These are phyloP conservation scores for Nemotelus pantherinus DNA, from an alignment of 2,888 invertebrate genomes.

Conservation along the genomic window DNA sequence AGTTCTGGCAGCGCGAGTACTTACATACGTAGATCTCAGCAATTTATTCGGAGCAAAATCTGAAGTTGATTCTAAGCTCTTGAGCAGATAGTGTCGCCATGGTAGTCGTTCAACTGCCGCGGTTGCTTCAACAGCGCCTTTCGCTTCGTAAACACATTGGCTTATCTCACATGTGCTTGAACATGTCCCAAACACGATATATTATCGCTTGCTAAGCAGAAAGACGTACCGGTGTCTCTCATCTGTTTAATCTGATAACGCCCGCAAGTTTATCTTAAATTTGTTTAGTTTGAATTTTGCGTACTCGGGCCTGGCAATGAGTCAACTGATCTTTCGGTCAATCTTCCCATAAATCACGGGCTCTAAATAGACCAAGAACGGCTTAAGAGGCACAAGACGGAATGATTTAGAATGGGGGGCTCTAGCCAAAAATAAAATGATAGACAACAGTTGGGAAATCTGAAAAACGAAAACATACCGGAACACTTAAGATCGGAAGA, in stretches of 20 bases:
- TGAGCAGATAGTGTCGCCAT: background rate
- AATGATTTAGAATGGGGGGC: conserved; percentile 6
- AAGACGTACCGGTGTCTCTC: conserved; percentile 6
- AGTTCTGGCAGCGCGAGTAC: background rate
- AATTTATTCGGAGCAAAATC: background rate
- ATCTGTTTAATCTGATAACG: background rate
- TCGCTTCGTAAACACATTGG: background rate
- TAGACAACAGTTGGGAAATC: conserved; percentile 17
- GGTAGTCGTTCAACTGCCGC: conserved; percentile 30
- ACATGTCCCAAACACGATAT: background rate
- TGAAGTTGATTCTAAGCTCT: conserved; percentile 17
- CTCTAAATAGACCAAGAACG: conserved; percentile 10
- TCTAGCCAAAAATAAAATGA: conserved; percentile 8
- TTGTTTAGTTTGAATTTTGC: conserved; percentile 18
- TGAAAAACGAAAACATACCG: background rate
- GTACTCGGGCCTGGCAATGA: background rate
- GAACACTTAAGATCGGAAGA: background rate
- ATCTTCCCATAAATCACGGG: background rate
- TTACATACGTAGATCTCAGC: background rate
- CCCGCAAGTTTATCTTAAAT: conserved; percentile 4
- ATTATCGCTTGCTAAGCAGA: conserved; percentile 14
- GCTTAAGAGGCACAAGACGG: background rate
- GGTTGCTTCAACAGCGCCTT: conserved; percentile 21
- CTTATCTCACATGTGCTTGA: conserved; percentile 9
- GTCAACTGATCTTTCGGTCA: background rate